Percentiles rank a stretch among this genome's conserved stretches.
These are phyloP conservation scores for Syngnathus floridae DNA, from an alignment of 2,113 vertebrate species.

Conservation along the genomic window DNA sequence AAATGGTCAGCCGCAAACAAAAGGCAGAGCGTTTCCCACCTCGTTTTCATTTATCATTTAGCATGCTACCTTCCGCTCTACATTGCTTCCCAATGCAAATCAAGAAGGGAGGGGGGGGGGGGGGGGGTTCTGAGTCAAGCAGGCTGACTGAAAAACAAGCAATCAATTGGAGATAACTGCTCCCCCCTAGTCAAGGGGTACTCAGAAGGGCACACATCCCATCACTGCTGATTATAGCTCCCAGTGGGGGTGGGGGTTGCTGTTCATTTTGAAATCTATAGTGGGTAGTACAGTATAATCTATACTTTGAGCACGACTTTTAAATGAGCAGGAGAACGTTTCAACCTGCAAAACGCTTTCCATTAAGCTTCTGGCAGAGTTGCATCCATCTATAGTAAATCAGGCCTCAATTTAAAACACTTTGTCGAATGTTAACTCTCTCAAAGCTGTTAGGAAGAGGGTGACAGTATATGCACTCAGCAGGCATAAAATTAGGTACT, in stretches of 20 bases:
- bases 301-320: slow-evolving; percentile 10
- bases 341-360: slow-evolving; percentile 9
- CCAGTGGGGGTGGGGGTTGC: slow-evolving; percentile 36
- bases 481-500: background rate
- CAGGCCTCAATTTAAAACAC: slow-evolving; percentile 1
- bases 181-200: slow-evolving; percentile 57
- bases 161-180: slow-evolving; percentile 67
- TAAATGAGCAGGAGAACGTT: background rate
- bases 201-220: slow-evolving; percentile 36
- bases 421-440: background rate
- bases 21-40: slow-evolving; percentile 34
- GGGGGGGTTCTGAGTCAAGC: slow-evolving; percentile 50
- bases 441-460: background rate
- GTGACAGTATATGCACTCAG: background rate
- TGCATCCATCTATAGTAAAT: slow-evolving; percentile 1
- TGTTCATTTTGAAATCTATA: background rate
- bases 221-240: slow-evolving; percentile 65
- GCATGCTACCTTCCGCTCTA: slow-evolving; percentile 37
- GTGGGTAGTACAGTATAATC: background rate
- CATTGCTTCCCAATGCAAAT: slow-evolving; percentile 48
- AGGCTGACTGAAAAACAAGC: slow-evolving; percentile 54
- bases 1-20: slow-evolving; percentile 35
- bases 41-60: slow-evolving; percentile 44
- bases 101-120: slow-evolving; percentile 27
- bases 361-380: background rate